Conservation (phyloP, 1,140 invertebrate species). For the Leptestheria dahalacensis region DNA sequence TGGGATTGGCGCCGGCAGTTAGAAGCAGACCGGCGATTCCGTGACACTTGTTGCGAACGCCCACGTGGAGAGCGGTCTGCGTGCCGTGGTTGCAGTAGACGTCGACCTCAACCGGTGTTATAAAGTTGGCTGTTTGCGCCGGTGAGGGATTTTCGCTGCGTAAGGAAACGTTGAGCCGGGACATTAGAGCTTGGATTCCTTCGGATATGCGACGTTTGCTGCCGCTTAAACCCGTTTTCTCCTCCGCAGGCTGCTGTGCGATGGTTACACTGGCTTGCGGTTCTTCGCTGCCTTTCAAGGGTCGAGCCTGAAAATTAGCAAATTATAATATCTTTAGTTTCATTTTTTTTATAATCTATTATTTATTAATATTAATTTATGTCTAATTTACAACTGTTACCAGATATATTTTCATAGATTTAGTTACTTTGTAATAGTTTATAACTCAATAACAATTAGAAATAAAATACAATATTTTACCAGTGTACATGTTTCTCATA, state of each 20-base stretch:
- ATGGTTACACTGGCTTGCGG: no score
- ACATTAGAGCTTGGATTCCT: constrained; percentile 74
- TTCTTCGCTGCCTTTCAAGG: no score
- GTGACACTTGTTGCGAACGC: constrained; percentile 57
- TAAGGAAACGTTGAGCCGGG: constrained; percentile 42
- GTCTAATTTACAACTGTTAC: no score
- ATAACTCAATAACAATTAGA: no score
- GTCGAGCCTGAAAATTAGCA: no score
- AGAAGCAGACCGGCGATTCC: constrained; percentile 58
- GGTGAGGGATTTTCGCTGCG: constrained; percentile 7
- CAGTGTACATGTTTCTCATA: no score
- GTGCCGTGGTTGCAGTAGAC: constrained; percentile 53
- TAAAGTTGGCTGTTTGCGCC: constrained; percentile 33
- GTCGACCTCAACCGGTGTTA: constrained; percentile 52
- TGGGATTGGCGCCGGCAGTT: constrained; percentile 46
- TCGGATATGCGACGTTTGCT: constrained; percentile 61
- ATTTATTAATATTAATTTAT: no score
- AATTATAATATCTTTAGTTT: no score
- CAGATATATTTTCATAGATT: no score
- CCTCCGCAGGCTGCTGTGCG: background rate
- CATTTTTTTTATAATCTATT: no score
- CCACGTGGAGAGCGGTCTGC: constrained; percentile 61
- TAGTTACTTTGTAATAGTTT: no score
- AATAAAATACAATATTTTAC: no score
- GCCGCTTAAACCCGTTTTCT: constrained; percentile 24